Conservation (phyloP, 2,888 invertebrate genomes). For the Stenodema calcarata region DNA sequence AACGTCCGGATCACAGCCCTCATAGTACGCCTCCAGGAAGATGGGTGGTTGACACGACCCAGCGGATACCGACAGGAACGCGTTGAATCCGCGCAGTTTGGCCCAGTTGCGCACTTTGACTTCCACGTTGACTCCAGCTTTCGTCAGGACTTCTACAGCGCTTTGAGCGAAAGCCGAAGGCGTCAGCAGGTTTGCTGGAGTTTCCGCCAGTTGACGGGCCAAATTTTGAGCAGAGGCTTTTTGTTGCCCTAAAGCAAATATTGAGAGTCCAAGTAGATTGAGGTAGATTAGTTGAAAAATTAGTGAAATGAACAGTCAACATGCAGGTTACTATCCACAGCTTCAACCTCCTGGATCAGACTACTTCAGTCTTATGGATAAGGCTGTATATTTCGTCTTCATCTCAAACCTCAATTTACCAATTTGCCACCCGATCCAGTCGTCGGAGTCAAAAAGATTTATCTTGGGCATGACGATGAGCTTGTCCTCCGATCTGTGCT, state of each 20-base stretch:
- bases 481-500: constrained; percentile 69
- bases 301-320: too few species aligned
- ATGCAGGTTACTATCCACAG: too few species aligned
- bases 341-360: too few species aligned
- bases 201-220: constrained; percentile 77
- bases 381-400: too few species aligned
- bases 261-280: too few species aligned
- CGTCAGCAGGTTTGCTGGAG: constrained; percentile 80
- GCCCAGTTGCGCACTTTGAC: constrained; percentile 78
- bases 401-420: constrained; percentile 59
- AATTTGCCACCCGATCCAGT: constrained; percentile 74
- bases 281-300: too few species aligned
- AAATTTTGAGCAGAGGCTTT: constrained; percentile 83
- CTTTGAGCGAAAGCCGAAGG: constrained; percentile 79
- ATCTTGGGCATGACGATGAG: constrained; percentile 62
- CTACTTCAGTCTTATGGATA: too few species aligned
- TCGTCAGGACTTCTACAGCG: constrained; percentile 66
- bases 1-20: constrained; percentile 66
- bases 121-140: constrained; percentile 69
- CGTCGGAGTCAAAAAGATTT: constrained; percentile 68
- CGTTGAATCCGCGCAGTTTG: constrained; percentile 77
- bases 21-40: constrained; percentile 79
- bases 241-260: constrained; percentile 71
- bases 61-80: constrained; percentile 76
- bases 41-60: constrained; percentile 81